A percentile compares a stretch with the other conserved stretches of the same genome.
Conservation (phyloP, 2,113 vertebrate genomes). For the Pelusios castaneus region DNA sequence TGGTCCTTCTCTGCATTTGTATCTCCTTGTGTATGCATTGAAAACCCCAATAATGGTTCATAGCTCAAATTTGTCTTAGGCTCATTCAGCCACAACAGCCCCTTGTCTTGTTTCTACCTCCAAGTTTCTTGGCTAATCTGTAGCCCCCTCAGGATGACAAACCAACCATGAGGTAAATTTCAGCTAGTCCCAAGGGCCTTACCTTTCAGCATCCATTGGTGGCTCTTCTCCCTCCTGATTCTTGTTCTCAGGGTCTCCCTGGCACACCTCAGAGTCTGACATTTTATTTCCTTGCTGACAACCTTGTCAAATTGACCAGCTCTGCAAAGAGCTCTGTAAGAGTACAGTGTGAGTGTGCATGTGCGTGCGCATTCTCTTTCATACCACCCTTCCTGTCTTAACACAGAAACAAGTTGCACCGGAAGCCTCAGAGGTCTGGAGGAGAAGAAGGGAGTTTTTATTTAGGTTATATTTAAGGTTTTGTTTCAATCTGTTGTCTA, state of each 20-base stretch:
- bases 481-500: fast-evolving
- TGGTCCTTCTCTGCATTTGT: background rate
- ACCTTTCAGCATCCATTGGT: conserved; percentile 7
- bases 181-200: background rate
- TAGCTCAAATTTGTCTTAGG: background rate
- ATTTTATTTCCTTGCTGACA: conserved; percentile 28
- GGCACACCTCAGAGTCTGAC: conserved; percentile 58
- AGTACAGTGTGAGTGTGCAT: fast-evolving
- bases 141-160: background rate
- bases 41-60: background rate
- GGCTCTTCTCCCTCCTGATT: conserved; percentile 29
- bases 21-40: background rate
- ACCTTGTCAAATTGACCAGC: background rate
- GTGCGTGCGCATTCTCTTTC: fast-evolving
- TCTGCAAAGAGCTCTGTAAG: background rate
- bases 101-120: background rate
- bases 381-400: conserved; percentile 50
- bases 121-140: background rate
- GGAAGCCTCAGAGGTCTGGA: conserved; percentile 51
- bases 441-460: background rate
- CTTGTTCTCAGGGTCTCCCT: conserved; percentile 9
- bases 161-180: background rate
- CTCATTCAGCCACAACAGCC: background rate
- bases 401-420: conserved; percentile 62
- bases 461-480: background rate